Conservation (phyloP, 1,140 invertebrate genomes). For the Propsilocerus akamusi region DNA sequence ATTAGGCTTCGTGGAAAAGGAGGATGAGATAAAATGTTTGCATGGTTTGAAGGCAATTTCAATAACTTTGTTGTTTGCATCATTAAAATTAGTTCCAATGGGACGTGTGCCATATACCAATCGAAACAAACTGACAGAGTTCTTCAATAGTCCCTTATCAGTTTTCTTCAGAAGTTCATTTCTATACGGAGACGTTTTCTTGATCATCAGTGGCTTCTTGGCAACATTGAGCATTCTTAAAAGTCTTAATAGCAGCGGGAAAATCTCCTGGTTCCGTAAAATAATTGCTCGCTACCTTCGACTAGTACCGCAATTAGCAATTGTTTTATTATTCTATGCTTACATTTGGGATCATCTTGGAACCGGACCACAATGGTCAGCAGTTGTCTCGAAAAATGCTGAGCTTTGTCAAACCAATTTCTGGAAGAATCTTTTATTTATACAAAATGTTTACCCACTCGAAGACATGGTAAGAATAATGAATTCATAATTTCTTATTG, state of each 20-base stretch:
- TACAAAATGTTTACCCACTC: slow-evolving; percentile 50
- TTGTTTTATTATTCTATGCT: slow-evolving; percentile 45
- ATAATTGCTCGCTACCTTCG: slow-evolving; percentile 37
- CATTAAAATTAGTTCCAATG: slow-evolving; percentile 39
- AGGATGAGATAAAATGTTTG: slow-evolving; percentile 36
- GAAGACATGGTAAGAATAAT: slow-evolving; percentile 41
- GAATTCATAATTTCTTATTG: too few relatives aligned
- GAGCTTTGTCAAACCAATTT: slow-evolving; percentile 42
- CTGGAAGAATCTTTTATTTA: slow-evolving; percentile 48
- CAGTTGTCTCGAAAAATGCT: slow-evolving; percentile 34
- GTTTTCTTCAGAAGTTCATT: slow-evolving; percentile 35
- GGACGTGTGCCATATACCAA: slow-evolving; percentile 38
- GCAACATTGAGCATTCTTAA: slow-evolving; percentile 35
- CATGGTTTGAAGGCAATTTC: slow-evolving; percentile 37
- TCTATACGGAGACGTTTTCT: slow-evolving; percentile 42
- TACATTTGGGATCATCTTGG: slow-evolving; percentile 47
- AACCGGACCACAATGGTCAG: slow-evolving; percentile 47
- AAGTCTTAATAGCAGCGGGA: slow-evolving; percentile 27
- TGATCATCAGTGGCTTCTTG: slow-evolving; percentile 41
- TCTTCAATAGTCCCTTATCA: slow-evolving; percentile 34
- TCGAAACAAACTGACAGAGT: slow-evolving; percentile 36
- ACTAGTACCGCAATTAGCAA: slow-evolving; percentile 30
- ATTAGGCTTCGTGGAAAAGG: slow-evolving; percentile 14
- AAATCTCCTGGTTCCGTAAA: slow-evolving; percentile 34
- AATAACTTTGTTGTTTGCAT: slow-evolving; percentile 35